Evolutionary conservation across 2,113 vertebrate genomes (phyloP), one percentile per base, ranked within the genome.

Genomic region (Siniperca chuatsi): DNA sequence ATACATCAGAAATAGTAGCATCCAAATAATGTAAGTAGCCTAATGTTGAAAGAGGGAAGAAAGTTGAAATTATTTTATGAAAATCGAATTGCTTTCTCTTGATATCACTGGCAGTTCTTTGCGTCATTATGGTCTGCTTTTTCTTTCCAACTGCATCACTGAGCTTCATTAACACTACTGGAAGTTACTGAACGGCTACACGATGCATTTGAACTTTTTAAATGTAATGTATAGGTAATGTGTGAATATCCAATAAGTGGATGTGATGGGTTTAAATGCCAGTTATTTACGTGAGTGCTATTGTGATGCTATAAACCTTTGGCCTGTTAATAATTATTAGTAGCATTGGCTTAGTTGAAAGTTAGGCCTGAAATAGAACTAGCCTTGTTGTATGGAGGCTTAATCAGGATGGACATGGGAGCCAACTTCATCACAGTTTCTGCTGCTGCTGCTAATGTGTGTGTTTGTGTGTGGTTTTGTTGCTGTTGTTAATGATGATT

Each of bases 401-500:
- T 92, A 78, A 86, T 89, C 74, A 78, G 82, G 71, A 76, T 87
- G 73, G 78, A 15, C 52, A 29, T 76, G 42, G 79, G 85, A 85
- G 83, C 89, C 87, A 90, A 84, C 77, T 87, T 79, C 62, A 68
- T 44, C 58, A 73, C 42, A 16, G 57, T 69, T 70, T 54, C 25
- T 75, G 46, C 67, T 87, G 20, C 68, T 82, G 48, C 60, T 81
- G 78, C 52, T 50, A 15, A 25, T 69, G 58, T 15, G 48, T 33
- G 62, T 37, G 72, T 42, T 67, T 0, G 62, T 55, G 60, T 79
- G 81, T 73, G 66, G 40, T 50, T 79, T 48, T 86, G 87, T 21
- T 85, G 83, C 37, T 92, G 86, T 69, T 90, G 88, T 57, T 92
- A 70, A 83, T 81, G 86, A 84, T 89, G 79, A 89, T 92, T 86